A percentile compares a stretch with the other conserved stretches of the same genome.
Evolutionary conservation across 2,888 invertebrate genomes (phyloP).

Genomic region (Ophion costatus): DNA sequence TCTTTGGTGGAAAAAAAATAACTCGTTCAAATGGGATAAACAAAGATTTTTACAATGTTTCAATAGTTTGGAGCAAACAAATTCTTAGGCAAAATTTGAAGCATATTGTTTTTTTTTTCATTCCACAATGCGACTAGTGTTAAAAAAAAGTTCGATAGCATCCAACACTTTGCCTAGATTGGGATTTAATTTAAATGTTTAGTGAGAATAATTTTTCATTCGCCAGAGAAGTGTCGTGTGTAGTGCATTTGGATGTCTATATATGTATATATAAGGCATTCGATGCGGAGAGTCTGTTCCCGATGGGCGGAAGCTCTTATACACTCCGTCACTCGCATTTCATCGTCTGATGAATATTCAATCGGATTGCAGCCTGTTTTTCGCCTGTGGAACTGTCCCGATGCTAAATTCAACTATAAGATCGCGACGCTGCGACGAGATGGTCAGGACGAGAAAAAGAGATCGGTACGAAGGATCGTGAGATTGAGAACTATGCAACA

Average conservation of each 20-base stretch:
- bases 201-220: not conserved
- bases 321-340: constrained; percentile 38
- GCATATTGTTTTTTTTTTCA: not conserved
- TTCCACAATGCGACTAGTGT: not conserved
- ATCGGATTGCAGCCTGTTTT: constrained; percentile 14
- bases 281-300: not conserved
- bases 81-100: not conserved
- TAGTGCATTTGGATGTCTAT: not conserved
- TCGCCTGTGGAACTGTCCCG: constrained; percentile 5
- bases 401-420: constrained; percentile 28
- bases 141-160: not conserved
- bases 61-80: not conserved
- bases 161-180: not conserved
- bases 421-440: not conserved
- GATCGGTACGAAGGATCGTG: not conserved
- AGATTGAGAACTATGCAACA: not conserved
- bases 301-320: constrained; percentile 1
- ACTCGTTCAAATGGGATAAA: not conserved
- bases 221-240: not conserved
- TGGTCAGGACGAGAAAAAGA: not conserved
- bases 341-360: constrained; percentile 55
- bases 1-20: too few relatives aligned
- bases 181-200: not conserved
- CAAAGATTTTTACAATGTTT: not conserved
- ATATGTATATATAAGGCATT: constrained; percentile 7